Percentiles rank a stretch among this genome's conserved stretches.
These are phyloP conservation scores for Tiphia femorata DNA, from an alignment of 2,888 invertebrate genomes.

Conservation along the genomic window DNA sequence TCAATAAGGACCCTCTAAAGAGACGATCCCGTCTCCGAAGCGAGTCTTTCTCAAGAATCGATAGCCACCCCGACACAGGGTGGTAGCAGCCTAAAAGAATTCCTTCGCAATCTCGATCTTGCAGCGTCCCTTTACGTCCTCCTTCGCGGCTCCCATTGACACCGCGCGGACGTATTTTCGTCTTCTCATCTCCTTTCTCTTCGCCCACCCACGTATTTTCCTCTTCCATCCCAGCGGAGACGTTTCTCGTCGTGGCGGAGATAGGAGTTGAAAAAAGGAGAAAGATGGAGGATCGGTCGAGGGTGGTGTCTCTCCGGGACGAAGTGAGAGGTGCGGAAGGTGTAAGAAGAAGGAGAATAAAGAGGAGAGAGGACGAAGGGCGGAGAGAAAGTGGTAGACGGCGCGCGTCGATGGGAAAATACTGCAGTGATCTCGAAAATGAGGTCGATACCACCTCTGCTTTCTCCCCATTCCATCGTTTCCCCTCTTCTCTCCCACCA, in stretches of 20 bases:
- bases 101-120: constrained; percentile 39
- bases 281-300: constrained; percentile 3
- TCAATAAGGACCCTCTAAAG: no score
- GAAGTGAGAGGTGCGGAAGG: neutral
- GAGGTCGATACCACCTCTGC: constrained; percentile 36
- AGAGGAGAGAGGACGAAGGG: neutral
- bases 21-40: no score
- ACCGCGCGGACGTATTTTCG: constrained; percentile 25
- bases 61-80: no score
- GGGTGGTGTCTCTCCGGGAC: no score
- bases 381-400: neutral
- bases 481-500: neutral
- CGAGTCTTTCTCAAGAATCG: no score
- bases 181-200: constrained; percentile 19
- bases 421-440: constrained; percentile 37
- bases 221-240: neutral
- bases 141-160: constrained; percentile 22
- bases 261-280: neutral
- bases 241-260: neutral
- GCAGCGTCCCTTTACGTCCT: constrained; percentile 25
- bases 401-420: constrained; percentile 37
- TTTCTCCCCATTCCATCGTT: neutral
- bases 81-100: constrained; percentile 15
- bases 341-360: neutral
- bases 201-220: neutral